phyloP scores from a whole-genome alignment of 2,113 vertebrate genomes.

The Toxotes jaculatrix region DNA sequence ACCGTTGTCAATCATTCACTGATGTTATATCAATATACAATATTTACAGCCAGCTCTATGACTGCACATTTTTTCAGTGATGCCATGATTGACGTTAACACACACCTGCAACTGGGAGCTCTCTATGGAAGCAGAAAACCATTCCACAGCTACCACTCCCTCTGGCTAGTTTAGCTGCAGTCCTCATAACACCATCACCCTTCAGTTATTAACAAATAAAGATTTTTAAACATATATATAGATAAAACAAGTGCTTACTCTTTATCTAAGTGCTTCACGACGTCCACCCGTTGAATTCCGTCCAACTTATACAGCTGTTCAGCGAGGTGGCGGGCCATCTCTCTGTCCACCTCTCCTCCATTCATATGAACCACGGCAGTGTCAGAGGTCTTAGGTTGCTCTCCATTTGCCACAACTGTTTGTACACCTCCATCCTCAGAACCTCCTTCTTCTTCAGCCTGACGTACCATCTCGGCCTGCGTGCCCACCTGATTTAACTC shows the following conservation, averaged over 20 bases:
- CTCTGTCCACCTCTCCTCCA: conserved; percentile 65
- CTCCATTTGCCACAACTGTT: conserved; percentile 45
- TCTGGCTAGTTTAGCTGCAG: not conserved
- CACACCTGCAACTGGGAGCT: not conserved
- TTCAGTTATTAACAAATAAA: not conserved
- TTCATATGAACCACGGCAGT: conserved; percentile 53
- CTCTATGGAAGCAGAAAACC: not conserved
- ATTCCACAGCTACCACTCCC: not conserved
- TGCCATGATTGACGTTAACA: not conserved
- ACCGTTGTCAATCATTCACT: not conserved
- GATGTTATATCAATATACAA: not conserved
- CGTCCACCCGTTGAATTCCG: conserved; percentile 78
- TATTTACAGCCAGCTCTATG: not conserved
- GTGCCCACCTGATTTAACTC: conserved; percentile 23
- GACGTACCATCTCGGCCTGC: conserved; percentile 4
- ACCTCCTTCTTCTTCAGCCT: not conserved
- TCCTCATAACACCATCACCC: not conserved
- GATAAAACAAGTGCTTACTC: conserved; percentile 77
- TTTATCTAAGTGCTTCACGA: conserved; percentile 86
- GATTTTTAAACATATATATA: too few relatives aligned
- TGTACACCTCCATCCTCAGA: conserved; percentile 1
- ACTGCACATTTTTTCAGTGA: not conserved
- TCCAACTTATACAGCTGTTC: conserved; percentile 81
- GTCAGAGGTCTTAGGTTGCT: not conserved
- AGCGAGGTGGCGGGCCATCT: conserved; percentile 77